A percentile compares a stretch with the other conserved stretches of the same genome.
Conservation (phyloP, 2,888 invertebrate species). For the Drosophila histrio region DNA sequence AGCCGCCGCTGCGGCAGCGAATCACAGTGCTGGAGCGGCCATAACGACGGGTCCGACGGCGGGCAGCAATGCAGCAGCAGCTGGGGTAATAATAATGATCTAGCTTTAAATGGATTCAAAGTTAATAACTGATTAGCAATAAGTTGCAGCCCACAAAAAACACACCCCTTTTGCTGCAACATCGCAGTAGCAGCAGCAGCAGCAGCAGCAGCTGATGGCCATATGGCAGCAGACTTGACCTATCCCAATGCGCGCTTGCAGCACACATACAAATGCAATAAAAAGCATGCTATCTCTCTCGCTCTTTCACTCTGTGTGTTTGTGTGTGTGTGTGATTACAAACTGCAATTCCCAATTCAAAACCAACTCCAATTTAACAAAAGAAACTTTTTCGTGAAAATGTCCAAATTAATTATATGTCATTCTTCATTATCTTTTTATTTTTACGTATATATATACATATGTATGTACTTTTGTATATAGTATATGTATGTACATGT, state of each 20-base stretch:
- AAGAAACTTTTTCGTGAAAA: constrained; percentile 27
- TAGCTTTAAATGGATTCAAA: not conserved
- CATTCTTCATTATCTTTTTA: constrained; percentile 49
- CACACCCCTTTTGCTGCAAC: constrained; percentile 43
- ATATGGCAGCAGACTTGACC: constrained; percentile 74
- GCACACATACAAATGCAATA: constrained; percentile 26
- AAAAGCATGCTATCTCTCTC: not conserved
- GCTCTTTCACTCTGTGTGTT: not conserved
- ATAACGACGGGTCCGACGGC: constrained; percentile 79
- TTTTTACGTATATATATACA: constrained; percentile 10
- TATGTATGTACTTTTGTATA: constrained; percentile 5
- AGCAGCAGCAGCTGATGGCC: constrained; percentile 58
- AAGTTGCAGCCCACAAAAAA: not conserved
- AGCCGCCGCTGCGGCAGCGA: constrained; percentile 81
- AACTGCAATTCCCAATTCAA: constrained; percentile 43
- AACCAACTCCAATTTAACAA: constrained; percentile 50
- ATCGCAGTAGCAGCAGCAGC: constrained; percentile 11
- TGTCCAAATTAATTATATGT: constrained; percentile 52
- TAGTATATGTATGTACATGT: constrained; percentile 5
- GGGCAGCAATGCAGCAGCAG: constrained; percentile 53
- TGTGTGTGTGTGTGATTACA: constrained; percentile 40
- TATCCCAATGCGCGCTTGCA: constrained; percentile 65
- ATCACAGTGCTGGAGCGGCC: constrained; percentile 63
- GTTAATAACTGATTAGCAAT: constrained; percentile 16
- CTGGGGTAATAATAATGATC: constrained; percentile 74